Evolutionary conservation across 2,888 invertebrate genomes (phyloP).

Genomic region (Byasa hedistus): DNA sequence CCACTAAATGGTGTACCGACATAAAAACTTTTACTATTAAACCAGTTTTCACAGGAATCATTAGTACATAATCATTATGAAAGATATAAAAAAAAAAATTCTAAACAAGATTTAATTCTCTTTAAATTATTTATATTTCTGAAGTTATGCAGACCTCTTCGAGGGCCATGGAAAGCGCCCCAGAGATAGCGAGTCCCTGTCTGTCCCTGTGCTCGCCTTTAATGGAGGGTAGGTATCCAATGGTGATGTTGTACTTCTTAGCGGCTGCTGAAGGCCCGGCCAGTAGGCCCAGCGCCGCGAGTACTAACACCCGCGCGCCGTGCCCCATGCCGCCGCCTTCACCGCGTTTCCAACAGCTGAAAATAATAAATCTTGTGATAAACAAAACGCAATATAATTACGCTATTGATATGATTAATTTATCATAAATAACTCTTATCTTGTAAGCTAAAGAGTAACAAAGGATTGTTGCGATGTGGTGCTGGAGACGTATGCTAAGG

Average conservation of each 20-base stretch:
- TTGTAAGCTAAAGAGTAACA: too few species aligned
- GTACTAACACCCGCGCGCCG: conserved; percentile 83
- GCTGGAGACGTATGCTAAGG: too few species aligned
- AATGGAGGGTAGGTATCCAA: conserved; percentile 92
- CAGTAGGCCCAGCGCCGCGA: conserved; percentile 81
- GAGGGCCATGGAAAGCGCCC: conserved; percentile 93
- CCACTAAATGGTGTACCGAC: too few species aligned
- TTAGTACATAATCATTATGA: conserved; percentile 4
- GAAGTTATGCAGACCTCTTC: conserved; percentile 81
- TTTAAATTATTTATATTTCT: neutral
- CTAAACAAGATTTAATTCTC: too few species aligned
- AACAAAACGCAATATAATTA: too few species aligned
- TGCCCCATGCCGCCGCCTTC: conserved; percentile 82
- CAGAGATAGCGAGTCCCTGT: conserved; percentile 93
- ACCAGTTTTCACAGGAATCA: neutral
- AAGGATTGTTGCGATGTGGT: too few species aligned
- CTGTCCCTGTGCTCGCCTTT: conserved; percentile 87
- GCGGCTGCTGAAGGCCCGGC: conserved; percentile 76
- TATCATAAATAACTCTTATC: too few species aligned
- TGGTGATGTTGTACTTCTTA: conserved; percentile 81
- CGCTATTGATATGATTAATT: too few species aligned
- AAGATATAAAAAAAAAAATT: too few species aligned
- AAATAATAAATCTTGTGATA: neutral
- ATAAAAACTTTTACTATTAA: too few species aligned
- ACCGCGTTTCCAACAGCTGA: conserved; percentile 61